Conservation (phyloP, 2,888 invertebrate species). For the Eupithecia centaureata region DNA sequence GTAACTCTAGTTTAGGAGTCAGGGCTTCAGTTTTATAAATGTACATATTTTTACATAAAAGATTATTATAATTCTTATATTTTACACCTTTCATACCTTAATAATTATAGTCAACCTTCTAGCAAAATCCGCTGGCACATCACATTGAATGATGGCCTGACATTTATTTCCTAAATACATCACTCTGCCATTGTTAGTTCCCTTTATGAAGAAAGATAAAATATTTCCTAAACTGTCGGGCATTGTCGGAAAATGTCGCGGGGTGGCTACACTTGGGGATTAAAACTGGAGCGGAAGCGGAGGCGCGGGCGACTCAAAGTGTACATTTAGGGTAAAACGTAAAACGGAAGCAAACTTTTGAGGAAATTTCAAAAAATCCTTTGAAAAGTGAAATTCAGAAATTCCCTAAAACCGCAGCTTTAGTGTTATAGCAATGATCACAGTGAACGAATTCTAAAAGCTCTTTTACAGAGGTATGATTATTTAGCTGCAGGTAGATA, state of each 20-base stretch:
- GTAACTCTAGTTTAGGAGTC: too few relatives aligned
- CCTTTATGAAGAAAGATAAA: constrained; percentile 81
- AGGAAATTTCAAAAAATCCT: too few relatives aligned
- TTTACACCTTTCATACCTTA: not conserved
- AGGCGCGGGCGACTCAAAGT: not conserved
- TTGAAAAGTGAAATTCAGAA: too few relatives aligned
- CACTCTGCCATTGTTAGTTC: constrained; percentile 73
- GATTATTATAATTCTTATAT: too few relatives aligned
- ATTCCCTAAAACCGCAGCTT: too few relatives aligned
- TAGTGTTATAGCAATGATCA: too few relatives aligned
- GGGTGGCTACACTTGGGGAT: constrained; percentile 43
- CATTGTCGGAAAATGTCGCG: constrained; percentile 73
- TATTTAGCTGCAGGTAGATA: too few relatives aligned
- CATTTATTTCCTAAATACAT: constrained; percentile 81
- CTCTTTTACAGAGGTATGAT: too few relatives aligned
- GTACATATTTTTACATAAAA: too few relatives aligned
- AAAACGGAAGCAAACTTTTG: too few relatives aligned
- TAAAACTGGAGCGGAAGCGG: constrained; percentile 27
- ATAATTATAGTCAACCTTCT: constrained; percentile 4
- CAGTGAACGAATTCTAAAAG: too few relatives aligned
- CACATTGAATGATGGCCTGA: constrained; percentile 75
- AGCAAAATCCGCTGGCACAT: constrained; percentile 52
- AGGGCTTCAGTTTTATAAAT: too few relatives aligned
- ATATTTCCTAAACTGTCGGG: constrained; percentile 74
- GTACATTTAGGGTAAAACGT: not conserved